These are phyloP conservation scores for Emydoidea blandingii DNA, from an alignment of 2,797 vertebrate genomes.

Conservation along the genomic window DNA sequence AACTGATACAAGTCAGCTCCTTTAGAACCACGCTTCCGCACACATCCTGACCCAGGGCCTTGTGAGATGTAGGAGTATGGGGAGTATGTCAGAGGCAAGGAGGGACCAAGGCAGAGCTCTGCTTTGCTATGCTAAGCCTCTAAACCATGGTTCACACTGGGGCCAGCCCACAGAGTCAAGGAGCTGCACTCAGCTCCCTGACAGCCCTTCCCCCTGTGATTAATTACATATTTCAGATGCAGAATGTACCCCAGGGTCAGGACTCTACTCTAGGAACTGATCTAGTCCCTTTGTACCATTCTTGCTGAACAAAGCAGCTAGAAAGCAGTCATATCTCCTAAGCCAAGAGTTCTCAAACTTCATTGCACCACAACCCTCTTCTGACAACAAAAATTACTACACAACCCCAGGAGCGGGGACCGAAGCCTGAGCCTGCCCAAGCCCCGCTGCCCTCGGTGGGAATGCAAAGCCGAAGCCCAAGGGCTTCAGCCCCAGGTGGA, in stretches of 20 bases:
- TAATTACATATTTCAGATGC: not conserved
- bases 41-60: fast-evolving
- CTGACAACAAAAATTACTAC: no score
- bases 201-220: not conserved
- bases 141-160: not conserved
- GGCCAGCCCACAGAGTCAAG: not conserved
- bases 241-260: not conserved
- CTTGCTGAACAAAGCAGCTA: not conserved
- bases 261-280: not conserved
- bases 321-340: not conserved
- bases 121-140: no score
- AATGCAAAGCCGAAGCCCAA: no score
- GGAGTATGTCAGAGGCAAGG: not conserved
- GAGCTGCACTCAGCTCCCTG: not conserved
- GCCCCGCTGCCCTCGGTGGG: no score
- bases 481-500: no score
- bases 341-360: not conserved
- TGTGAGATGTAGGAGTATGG: not conserved
- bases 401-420: no score
- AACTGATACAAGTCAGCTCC: not conserved
- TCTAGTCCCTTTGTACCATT: not conserved
- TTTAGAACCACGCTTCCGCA: not conserved
- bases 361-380: no score
- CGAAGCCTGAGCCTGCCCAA: no score
- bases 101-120: not conserved